Evolutionary conservation across 30 jellyfish, hydroid and myxozoan genomes (phyloP).

Genomic region (Morbakka virulenta): DNA sequence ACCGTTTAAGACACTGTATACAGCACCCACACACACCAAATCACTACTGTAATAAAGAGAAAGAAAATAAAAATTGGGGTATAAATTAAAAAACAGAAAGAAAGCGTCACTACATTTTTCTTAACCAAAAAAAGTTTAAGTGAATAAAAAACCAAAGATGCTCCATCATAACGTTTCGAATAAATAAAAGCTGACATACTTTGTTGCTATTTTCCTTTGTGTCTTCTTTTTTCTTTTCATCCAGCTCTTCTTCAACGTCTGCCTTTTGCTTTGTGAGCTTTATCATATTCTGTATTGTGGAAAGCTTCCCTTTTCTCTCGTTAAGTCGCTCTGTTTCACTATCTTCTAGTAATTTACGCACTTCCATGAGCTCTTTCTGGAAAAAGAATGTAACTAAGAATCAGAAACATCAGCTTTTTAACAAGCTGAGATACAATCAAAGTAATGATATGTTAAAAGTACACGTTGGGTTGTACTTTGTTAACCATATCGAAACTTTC

Average conservation of each 20-base stretch:
- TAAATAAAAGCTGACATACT: slow-evolving; percentile 19
- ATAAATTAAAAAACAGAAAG: background rate
- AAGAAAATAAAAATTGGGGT: background rate
- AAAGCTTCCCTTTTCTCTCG: slow-evolving; percentile 80
- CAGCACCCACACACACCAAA: no score
- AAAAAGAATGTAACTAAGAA: no score
- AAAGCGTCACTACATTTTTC: background rate
- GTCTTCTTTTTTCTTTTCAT: slow-evolving; percentile 65
- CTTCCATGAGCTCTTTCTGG: slow-evolving; percentile 68
- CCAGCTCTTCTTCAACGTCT: slow-evolving; percentile 75
- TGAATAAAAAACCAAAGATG: background rate
- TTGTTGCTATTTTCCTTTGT: slow-evolving; percentile 67
- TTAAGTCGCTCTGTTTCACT: slow-evolving; percentile 84
- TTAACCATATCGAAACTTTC: background rate
- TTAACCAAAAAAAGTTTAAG: background rate
- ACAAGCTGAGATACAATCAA: no score
- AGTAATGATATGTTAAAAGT: no score
- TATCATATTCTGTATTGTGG: slow-evolving; percentile 82
- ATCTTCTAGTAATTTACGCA: slow-evolving; percentile 59
- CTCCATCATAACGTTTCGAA: background rate
- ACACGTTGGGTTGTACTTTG: no score
- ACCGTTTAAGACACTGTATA: no score
- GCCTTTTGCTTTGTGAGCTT: slow-evolving; percentile 68
- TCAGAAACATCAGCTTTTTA: no score
- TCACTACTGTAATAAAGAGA: no score